Conservation (phyloP, 2,797 vertebrate genomes). For the Myiotriccus ornatus region DNA sequence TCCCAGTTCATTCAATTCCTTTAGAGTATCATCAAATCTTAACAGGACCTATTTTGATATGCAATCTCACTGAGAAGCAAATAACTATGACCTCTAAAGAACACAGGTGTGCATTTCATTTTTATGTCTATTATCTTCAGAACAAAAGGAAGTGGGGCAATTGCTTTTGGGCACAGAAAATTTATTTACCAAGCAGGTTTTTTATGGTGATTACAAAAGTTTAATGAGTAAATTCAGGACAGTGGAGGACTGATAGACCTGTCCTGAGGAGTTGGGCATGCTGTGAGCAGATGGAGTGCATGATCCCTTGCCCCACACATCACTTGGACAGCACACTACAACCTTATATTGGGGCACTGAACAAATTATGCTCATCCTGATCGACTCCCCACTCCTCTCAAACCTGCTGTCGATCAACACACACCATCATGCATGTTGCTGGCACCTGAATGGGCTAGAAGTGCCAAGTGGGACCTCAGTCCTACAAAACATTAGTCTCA, state of each 20-base stretch:
- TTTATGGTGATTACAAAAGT: not conserved
- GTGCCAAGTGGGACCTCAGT: not conserved
- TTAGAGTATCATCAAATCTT: not conserved
- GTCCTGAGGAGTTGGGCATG: not conserved
- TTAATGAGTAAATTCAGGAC: not conserved
- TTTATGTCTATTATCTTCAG: conserved; percentile 34
- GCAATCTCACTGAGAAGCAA: not conserved
- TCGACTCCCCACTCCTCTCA: too few relatives aligned
- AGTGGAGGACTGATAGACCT: not conserved
- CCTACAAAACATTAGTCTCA: not conserved
- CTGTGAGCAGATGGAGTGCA: not conserved
- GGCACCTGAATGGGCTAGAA: not conserved
- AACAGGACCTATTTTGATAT: not conserved
- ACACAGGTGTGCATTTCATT: not conserved
- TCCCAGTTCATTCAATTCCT: not conserved
- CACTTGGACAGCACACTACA: not conserved
- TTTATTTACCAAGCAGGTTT: not conserved
- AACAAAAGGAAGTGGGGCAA: not conserved
- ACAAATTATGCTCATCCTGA: not conserved
- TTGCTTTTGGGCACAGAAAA: not conserved
- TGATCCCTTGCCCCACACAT: not conserved
- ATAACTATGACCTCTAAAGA: conserved; percentile 27
- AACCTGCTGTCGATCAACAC: not conserved
- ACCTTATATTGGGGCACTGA: not conserved
- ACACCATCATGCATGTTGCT: not conserved